Conservation (phyloP, 92 coral and sea anemone species). For the Montipora capitata region DNA sequence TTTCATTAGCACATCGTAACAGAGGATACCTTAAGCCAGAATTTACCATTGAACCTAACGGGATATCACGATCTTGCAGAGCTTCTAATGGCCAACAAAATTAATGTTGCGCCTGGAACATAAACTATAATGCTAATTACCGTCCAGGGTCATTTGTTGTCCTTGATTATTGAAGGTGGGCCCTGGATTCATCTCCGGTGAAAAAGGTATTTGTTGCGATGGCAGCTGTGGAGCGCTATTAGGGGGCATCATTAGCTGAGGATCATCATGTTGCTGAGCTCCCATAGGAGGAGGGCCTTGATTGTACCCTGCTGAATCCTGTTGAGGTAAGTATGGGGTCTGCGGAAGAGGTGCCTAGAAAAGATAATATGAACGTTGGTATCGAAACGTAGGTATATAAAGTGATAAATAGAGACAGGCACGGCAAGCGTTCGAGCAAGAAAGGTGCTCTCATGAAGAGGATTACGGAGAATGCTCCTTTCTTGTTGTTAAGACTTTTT, state of each 20-base stretch:
- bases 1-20: too few species aligned
- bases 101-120: too few species aligned
- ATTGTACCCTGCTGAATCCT: slow-evolving; percentile 9
- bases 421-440: too few species aligned
- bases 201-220: slow-evolving; percentile 12
- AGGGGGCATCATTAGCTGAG: slow-evolving; percentile 13
- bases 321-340: slow-evolving; percentile 34
- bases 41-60: too few species aligned
- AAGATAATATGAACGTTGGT: not conserved
- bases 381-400: not conserved
- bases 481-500: too few species aligned
- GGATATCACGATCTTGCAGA: too few species aligned
- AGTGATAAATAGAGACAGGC: too few species aligned
- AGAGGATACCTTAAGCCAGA: too few species aligned
- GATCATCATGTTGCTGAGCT: slow-evolving; percentile 36
- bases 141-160: slow-evolving; percentile 31
- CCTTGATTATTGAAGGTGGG: slow-evolving; percentile 27
- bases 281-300: slow-evolving; percentile 19
- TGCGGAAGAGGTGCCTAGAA: slow-evolving; percentile 23
- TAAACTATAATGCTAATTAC: not conserved
- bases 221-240: slow-evolving; percentile 21
- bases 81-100: too few species aligned
- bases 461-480: too few species aligned
- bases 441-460: too few species aligned
- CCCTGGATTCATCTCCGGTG: slow-evolving; percentile 26